Base-by-base conservation (phyloP, 2,113 vertebrate genomes). In the Meleagris gallopavo region DNA sequence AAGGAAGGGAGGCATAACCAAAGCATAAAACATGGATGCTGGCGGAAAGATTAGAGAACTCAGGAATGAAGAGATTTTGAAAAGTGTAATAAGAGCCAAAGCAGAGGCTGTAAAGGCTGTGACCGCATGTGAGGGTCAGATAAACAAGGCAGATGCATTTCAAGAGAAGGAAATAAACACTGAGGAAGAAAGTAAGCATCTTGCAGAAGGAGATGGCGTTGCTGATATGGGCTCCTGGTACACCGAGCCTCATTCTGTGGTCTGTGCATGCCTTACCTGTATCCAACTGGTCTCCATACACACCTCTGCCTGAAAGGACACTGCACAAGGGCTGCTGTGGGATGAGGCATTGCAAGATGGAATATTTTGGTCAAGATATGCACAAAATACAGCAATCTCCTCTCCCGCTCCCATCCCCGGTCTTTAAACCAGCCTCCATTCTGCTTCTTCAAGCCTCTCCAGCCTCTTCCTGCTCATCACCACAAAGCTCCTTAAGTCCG, bases 1-100 rank as follows among this genome's bases (percentile, higher is more conserved):
- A 96, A 93, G 82, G 76, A 96, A 94, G 73, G 66, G 82, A 97
- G 89, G 93, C 95, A 94, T 86, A 96, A 88, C 94, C 58, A 66
- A 86, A 62, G 75, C 80, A 94, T 95, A 97, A 97, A 97, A 77
- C 83, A 94, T 79, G 83, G 90, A 75, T 88, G 81, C 70, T 95
- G 66, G 45, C 5, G 36, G 78, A 38, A 74, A 85, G 92, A 86
- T 89, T 80, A 89, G 67, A 92, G 78, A 65, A 71, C 36, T 60
- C 36, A 60, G 69, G 84, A 93, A 74, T 13, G 69, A 67, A 84
- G 69, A 78, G 55, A 79, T 72, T 95, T 71, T 71, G 70, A 32
- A 41, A 75, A 76, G 46, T 11, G 17, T n/a, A 81, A 74, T 2
- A 73, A 41, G 72, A 92, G 69, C 61, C 75, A 81, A 78, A 38